phyloP scores from a whole-genome alignment of 1,140 invertebrate species.

The Ceratoteleas bidentatus region DNA sequence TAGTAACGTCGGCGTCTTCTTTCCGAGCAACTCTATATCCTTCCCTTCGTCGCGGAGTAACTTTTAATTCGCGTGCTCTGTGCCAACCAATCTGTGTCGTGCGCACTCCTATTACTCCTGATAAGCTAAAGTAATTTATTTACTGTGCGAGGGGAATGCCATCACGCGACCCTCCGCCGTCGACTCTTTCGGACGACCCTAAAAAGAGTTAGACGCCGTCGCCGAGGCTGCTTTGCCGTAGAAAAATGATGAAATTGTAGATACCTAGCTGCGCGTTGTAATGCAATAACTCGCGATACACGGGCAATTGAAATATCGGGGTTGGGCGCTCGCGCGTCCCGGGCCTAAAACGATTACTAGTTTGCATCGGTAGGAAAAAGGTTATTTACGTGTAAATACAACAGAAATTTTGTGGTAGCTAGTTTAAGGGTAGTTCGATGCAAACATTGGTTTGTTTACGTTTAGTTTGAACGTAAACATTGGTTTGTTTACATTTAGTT shows the following conservation, averaged over 20 bases:
- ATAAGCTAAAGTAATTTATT: constrained; percentile 81
- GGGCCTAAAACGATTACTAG: no score
- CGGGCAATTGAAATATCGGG: constrained; percentile 26
- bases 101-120: constrained; percentile 79
- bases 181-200: constrained; percentile 56
- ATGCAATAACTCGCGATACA: constrained; percentile 45
- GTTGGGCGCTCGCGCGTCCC: background rate
- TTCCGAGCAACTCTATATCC: constrained; percentile 49
- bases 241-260: constrained; percentile 56
- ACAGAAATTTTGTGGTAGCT: no score
- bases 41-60: constrained; percentile 69
- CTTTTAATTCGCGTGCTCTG: constrained; percentile 81
- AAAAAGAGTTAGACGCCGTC: constrained; percentile 47
- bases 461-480: no score
- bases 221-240: constrained; percentile 35
- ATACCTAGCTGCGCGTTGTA: constrained; percentile 34
- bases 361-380: no score
- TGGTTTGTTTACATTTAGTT: no score
- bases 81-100: constrained; percentile 79
- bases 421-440: no score
- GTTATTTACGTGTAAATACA: no score
- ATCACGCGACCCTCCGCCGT: constrained; percentile 75
- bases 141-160: constrained; percentile 77
- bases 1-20: constrained; percentile 48
- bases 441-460: no score